These are phyloP conservation scores for Parus major DNA, from an alignment of 2,113 vertebrate genomes.

Conservation along the genomic window DNA sequence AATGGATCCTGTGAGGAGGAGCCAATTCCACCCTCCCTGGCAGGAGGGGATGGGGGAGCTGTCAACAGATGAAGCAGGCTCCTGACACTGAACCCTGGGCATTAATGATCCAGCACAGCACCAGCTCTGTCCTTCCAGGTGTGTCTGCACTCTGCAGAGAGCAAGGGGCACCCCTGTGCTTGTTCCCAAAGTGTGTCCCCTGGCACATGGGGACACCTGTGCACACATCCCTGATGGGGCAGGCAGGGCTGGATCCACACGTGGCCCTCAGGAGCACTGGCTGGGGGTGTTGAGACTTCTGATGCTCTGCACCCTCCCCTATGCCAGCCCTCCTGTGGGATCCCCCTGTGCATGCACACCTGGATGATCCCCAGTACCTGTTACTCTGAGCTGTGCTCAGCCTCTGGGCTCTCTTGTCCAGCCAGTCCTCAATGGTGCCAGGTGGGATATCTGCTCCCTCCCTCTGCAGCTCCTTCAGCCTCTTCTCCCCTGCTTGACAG, in stretches of 20 bases:
- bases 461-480: conserved; percentile 70
- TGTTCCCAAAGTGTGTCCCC: not conserved
- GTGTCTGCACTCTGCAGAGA: not conserved
- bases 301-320: not conserved
- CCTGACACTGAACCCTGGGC: not conserved
- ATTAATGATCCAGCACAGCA: not conserved
- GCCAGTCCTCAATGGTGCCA: conserved; percentile 85
- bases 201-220: rapidly evolving
- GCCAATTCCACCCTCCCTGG: not conserved
- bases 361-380: conserved; percentile 71
- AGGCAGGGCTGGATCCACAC: not conserved
- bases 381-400: conserved; percentile 65
- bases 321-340: not conserved
- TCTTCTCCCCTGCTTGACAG: conserved; percentile 78
- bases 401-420: conserved; percentile 84
- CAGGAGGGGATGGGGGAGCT: not conserved
- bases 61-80: not conserved
- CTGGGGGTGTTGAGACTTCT: not conserved
- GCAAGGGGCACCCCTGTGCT: not conserved
- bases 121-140: not conserved
- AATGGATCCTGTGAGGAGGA: not conserved
- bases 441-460: conserved; percentile 47
- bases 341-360: not conserved
- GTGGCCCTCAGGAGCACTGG: rapidly evolving
- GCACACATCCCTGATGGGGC: rapidly evolving